phyloP scores from a whole-genome alignment of 2,113 vertebrate genomes.

The Xerus inauris region DNA sequence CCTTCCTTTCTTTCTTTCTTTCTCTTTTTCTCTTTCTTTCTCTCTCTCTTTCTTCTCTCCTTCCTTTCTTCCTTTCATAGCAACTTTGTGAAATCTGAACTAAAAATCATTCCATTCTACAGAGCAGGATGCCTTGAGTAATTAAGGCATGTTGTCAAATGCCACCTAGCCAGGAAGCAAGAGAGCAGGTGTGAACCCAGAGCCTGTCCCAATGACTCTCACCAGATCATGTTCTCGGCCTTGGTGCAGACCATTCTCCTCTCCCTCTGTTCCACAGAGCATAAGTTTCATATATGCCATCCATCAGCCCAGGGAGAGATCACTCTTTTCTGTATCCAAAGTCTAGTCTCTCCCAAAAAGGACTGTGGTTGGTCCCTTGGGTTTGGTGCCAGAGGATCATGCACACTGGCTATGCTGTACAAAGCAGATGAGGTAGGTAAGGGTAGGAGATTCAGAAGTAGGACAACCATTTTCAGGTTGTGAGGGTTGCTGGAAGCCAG shows the following conservation, averaged over 20 bases:
- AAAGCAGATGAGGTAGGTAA: not conserved
- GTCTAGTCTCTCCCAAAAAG: not conserved
- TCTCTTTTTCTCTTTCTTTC: too few species aligned
- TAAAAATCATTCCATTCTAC: not conserved
- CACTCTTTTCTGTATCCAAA: not conserved
- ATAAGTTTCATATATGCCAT: not conserved
- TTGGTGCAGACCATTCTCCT: fast-evolving
- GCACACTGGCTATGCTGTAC: not conserved
- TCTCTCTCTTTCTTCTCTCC: too few species aligned
- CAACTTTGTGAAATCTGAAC: not conserved
- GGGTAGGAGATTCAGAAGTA: not conserved
- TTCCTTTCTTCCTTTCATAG: not conserved
- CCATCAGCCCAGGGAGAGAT: not conserved
- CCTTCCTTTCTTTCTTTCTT: too few species aligned
- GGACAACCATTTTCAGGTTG: not conserved
- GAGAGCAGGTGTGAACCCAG: fast-evolving
- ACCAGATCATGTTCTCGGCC: fast-evolving
- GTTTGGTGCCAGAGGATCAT: not conserved
- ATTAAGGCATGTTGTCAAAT: not conserved
- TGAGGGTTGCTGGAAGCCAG: not conserved
- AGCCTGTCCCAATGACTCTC: fast-evolving
- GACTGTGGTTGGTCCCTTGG: too few species aligned
- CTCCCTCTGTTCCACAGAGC: not conserved
- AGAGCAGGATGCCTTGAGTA: not conserved
- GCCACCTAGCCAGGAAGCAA: not conserved